These are phyloP conservation scores for Formica aserva DNA, from an alignment of 2,888 invertebrate species.

Conservation along the genomic window DNA sequence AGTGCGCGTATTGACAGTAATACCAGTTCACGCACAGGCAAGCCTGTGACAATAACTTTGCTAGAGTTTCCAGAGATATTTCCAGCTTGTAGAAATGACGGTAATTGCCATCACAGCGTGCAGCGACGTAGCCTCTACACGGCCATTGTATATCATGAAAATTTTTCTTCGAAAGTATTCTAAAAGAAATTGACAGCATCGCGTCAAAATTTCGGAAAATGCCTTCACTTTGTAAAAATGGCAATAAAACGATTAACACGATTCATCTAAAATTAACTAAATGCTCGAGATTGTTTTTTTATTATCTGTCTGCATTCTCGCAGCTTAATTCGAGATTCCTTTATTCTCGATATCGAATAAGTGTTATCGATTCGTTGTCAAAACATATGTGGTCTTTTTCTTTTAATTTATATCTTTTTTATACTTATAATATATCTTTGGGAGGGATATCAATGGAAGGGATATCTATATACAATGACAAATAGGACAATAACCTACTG, in stretches of 20 bases:
- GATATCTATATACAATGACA: neutral
- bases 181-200: neutral
- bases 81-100: neutral
- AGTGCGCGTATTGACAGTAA: neutral
- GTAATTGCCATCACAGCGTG: neutral
- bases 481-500: too few species aligned
- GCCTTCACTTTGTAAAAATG: neutral
- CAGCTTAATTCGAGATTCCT: neutral
- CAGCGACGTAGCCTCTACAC: neutral
- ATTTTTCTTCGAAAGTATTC: neutral
- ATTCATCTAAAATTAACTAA: neutral
- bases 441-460: neutral
- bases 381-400: neutral
- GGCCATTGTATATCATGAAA: neutral
- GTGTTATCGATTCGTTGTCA: neutral
- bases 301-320: neutral
- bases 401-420: neutral
- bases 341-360: neutral
- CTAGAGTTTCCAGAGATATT: neutral
- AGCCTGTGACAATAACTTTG: slow-evolving; percentile 20
- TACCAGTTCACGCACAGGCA: neutral
- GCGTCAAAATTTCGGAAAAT: neutral
- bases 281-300: neutral
- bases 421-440: neutral
- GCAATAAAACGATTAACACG: too few species aligned